Conservation (phyloP, 1,140 invertebrate genomes). For the Calliopsis andreniformis region DNA sequence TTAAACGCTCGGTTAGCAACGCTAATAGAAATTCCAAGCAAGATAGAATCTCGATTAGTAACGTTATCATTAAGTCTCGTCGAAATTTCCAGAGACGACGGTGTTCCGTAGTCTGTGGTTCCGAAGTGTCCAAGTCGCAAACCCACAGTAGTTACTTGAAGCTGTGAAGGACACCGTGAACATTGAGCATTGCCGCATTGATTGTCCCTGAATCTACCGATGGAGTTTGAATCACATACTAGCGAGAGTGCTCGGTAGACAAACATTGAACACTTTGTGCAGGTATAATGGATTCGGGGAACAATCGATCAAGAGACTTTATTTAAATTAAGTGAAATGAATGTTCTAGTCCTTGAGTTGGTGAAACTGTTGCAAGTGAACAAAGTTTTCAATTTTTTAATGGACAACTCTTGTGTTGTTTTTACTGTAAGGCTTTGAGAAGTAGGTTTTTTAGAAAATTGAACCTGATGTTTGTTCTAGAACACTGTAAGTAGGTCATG, state of each 20-base stretch:
- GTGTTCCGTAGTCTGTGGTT: constrained; percentile 11
- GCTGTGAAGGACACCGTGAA: constrained; percentile 47
- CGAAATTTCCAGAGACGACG: constrained; percentile 13
- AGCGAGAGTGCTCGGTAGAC: not conserved
- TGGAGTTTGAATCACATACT: constrained; percentile 44
- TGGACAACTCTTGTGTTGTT: too few relatives aligned
- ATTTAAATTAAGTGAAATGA: too few relatives aligned
- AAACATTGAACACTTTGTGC: constrained; percentile 9
- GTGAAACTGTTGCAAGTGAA: too few relatives aligned
- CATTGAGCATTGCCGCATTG: constrained; percentile 33
- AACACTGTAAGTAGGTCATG: too few relatives aligned
- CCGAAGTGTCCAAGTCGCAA: constrained; percentile 42
- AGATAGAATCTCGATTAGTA: constrained; percentile 35
- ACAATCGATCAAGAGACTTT: too few relatives aligned
- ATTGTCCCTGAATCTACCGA: constrained; percentile 40
- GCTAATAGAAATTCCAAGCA: constrained; percentile 35
- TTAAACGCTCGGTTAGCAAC: not conserved
- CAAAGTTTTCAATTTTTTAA: too few relatives aligned
- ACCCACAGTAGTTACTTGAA: constrained; percentile 30
- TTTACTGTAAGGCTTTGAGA: too few relatives aligned
- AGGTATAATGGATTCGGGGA: not conserved
- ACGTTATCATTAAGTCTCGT: constrained; percentile 34
- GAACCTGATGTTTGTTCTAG: too few relatives aligned
- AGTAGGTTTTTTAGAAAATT: too few relatives aligned
- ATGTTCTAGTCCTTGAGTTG: too few relatives aligned